Percentiles rank a stretch among this genome's conserved stretches.
Conservation (phyloP, 2,888 invertebrate genomes). For the Philopedon plagiatum region DNA sequence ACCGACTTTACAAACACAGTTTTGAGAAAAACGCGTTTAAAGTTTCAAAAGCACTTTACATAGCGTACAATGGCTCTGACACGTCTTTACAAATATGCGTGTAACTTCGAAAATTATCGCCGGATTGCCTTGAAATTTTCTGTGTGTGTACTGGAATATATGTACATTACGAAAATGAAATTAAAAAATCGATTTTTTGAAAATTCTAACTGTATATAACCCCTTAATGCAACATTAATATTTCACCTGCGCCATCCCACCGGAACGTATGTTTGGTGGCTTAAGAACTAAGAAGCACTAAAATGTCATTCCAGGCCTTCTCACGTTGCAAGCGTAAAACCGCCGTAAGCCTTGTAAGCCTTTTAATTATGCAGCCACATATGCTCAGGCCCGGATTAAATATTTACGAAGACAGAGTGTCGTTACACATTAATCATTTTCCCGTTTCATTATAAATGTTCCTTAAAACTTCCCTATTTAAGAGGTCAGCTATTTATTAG, state of each 20-base stretch:
- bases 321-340: slow-evolving; percentile 38
- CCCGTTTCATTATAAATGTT: slow-evolving; percentile 20
- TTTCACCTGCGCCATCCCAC: slow-evolving; percentile 18
- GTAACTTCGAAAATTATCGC: too few relatives aligned
- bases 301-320: slow-evolving; percentile 37
- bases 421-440: slow-evolving; percentile 54
- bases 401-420: slow-evolving; percentile 59
- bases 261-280: slow-evolving; percentile 15
- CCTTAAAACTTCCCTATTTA: not conserved
- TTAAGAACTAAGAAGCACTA: slow-evolving; percentile 37
- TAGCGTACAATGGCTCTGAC: too few relatives aligned
- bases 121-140: too few relatives aligned
- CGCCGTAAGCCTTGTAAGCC: slow-evolving; percentile 40
- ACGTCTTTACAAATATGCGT: too few relatives aligned
- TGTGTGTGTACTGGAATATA: too few relatives aligned
- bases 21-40: too few relatives aligned
- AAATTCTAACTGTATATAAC: too few relatives aligned
- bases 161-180: too few relatives aligned
- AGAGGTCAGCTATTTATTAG: too few relatives aligned
- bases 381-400: slow-evolving; percentile 57
- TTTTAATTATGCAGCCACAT: slow-evolving; percentile 60
- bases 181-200: too few relatives aligned
- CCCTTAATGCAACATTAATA: slow-evolving; percentile 31
- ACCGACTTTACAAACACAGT: too few relatives aligned
- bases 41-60: too few relatives aligned